Conservation (phyloP, 2,797 vertebrate genomes). For the Lagocephalus sceleratus region DNA sequence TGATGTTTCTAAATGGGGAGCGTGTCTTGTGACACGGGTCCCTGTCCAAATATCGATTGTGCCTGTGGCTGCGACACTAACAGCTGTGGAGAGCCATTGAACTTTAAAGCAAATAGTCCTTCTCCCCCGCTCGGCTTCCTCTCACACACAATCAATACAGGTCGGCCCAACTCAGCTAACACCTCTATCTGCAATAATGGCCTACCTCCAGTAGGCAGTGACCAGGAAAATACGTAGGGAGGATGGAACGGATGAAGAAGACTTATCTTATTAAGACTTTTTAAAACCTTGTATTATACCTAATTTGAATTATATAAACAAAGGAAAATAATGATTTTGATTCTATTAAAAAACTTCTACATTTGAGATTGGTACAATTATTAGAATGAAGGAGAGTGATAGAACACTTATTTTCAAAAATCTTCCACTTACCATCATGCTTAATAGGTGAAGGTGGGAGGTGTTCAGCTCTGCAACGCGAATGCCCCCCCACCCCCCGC, state of each 20-base stretch:
- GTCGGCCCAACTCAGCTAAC: constrained; percentile 55
- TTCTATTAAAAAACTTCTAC: neutral
- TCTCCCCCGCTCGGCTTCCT: constrained; percentile 72
- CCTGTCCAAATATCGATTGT: constrained; percentile 71
- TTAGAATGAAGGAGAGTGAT: too few species aligned
- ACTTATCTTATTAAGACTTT: neutral
- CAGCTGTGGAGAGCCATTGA: constrained; percentile 75
- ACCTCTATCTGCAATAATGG: constrained; percentile 72
- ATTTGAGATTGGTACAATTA: too few species aligned
- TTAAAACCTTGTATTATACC: neutral
- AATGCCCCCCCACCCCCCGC: constrained; percentile 74
- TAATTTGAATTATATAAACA: neutral
- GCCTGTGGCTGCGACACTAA: constrained; percentile 72
- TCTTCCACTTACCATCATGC: constrained; percentile 47
- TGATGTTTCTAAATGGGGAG: constrained; percentile 80
- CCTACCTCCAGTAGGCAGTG: constrained; percentile 61
- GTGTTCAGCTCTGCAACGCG: constrained; percentile 71
- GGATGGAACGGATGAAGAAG: neutral
- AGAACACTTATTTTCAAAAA: constrained; percentile 28
- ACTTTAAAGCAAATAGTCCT: constrained; percentile 80
- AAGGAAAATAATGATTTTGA: neutral
- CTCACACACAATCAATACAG: constrained; percentile 68
- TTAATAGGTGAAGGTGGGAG: constrained; percentile 68
- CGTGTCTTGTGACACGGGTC: constrained; percentile 73
- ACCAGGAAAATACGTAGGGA: constrained; percentile 37